These are phyloP conservation scores for Ecdyonurus torrentis DNA, from an alignment of 2,888 invertebrate species.

Conservation along the genomic window DNA sequence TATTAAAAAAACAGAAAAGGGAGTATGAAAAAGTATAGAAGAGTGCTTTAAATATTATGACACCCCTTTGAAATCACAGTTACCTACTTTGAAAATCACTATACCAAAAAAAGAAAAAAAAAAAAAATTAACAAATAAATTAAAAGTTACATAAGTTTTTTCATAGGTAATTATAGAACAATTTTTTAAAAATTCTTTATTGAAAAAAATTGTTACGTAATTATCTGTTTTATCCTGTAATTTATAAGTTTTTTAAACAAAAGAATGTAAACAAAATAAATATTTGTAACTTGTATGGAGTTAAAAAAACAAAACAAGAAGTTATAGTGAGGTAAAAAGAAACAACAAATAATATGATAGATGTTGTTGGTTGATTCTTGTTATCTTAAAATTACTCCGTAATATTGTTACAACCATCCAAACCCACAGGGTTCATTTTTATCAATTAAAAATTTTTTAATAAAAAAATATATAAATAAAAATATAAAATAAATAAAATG, in stretches of 20 bases:
- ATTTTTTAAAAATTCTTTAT: too few species aligned
- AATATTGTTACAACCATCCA: background rate
- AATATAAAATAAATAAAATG: background rate
- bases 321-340: background rate
- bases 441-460: constrained; percentile 2
- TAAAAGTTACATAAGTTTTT: too few species aligned
- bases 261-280: too few species aligned
- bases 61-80: background rate
- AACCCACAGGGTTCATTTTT: constrained; percentile 2
- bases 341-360: background rate
- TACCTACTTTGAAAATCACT: background rate
- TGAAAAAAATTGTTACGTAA: too few species aligned
- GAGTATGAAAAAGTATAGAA: background rate
- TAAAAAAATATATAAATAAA: background rate
- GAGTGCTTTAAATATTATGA: too few species aligned
- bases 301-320: background rate
- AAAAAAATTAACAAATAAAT: too few species aligned
- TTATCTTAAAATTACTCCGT: background rate
- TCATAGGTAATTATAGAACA: too few species aligned
- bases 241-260: background rate
- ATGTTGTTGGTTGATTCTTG: background rate
- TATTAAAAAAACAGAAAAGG: background rate
- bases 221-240: background rate
- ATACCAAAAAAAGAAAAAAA: too few species aligned
- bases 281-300: background rate